A percentile compares a stretch with the other conserved stretches of the same genome.
Conservation (phyloP, 2,888 invertebrate species). For the Orchestes rusci region DNA sequence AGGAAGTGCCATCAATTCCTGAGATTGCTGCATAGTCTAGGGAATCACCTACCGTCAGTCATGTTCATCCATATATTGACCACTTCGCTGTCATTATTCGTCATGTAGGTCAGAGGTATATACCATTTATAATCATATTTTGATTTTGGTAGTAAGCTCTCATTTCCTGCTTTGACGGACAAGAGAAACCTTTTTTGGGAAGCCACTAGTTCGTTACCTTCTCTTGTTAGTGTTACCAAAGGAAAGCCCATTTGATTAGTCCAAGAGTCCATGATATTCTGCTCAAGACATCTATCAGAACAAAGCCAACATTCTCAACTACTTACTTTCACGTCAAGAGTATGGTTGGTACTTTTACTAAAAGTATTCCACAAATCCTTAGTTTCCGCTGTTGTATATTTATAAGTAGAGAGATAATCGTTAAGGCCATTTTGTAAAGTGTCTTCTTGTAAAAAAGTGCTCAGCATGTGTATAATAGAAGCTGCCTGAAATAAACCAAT, state of each 20-base stretch:
- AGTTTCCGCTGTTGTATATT: constrained; percentile 66
- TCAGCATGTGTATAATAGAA: constrained; percentile 64
- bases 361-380: constrained; percentile 76
- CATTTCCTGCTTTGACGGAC: constrained; percentile 41
- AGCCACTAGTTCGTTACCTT: constrained; percentile 55
- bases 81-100: constrained; percentile 54
- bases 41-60: constrained; percentile 58
- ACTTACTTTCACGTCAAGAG: constrained; percentile 55
- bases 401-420: constrained; percentile 61
- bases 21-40: no score
- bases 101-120: constrained; percentile 70
- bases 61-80: constrained; percentile 72
- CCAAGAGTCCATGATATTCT: constrained; percentile 72
- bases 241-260: constrained; percentile 79
- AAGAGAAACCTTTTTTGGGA: constrained; percentile 59
- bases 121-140: constrained; percentile 64
- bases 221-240: constrained; percentile 58
- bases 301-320: no score
- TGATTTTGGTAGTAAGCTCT: constrained; percentile 41
- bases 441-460: constrained; percentile 58
- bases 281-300: no score
- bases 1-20: no score
- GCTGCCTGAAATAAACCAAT: constrained; percentile 51
- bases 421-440: constrained; percentile 57
- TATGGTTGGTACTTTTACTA: constrained; percentile 55